These are phyloP conservation scores for Misgurnus mizolepis DNA, from an alignment of 2,113 vertebrate genomes.

Conservation along the genomic window DNA sequence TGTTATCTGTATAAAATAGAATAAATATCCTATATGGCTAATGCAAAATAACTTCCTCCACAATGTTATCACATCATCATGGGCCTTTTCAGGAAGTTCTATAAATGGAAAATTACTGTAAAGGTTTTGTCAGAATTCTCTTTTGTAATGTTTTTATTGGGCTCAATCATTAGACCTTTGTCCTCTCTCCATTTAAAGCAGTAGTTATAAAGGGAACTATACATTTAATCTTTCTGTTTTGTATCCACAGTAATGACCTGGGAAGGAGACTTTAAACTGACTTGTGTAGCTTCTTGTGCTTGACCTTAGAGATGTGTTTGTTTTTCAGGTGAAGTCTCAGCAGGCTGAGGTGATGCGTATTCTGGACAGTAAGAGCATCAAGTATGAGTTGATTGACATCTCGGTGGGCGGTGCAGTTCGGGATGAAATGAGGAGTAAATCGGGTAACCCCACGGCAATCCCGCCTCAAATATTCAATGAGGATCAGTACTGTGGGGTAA, in stretches of 20 bases:
- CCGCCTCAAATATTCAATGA: slow-evolving; percentile 95
- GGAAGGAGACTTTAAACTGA: background rate
- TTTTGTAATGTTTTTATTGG: background rate
- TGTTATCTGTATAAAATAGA: background rate
- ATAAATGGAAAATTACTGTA: background rate
- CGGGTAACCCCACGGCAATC: slow-evolving; percentile 84
- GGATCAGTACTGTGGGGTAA: slow-evolving; percentile 94
- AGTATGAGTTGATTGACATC: slow-evolving; percentile 91
- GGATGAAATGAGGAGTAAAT: slow-evolving; percentile 90
- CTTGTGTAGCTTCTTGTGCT: background rate
- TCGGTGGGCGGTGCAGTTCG: slow-evolving; percentile 84
- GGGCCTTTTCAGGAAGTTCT: background rate
- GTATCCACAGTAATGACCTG: too few relatives aligned
- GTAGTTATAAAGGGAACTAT: too few relatives aligned
- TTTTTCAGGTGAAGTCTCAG: slow-evolving; percentile 89
- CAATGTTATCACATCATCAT: background rate
- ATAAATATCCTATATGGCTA: background rate
- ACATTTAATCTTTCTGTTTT: too few relatives aligned
- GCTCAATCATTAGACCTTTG: too few relatives aligned
- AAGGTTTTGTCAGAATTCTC: background rate
- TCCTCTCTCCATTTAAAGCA: too few relatives aligned
- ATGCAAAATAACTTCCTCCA: background rate
- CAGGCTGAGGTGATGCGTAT: slow-evolving; percentile 90
- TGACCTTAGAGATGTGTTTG: background rate
- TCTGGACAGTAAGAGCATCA: slow-evolving; percentile 90